Percentiles rank a stretch among this genome's conserved stretches.
Evolutionary conservation across 1,140 invertebrate species (phyloP).

Genomic region (roundworm (Caenorhabditis elegans)): WBcel235 BX284606.5:10820001-10820500

Average conservation of each 20-base stretch:
- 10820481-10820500: constrained; percentile 1
- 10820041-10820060: too few relatives aligned
- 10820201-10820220: not conserved
- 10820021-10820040: too few relatives aligned
- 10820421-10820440: not conserved
- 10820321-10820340: not conserved
- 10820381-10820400: not conserved
- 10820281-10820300: not conserved
- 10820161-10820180: not conserved
- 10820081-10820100: not conserved
- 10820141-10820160: not conserved
- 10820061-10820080: too few relatives aligned
- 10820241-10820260: constrained; percentile 9
- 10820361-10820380: not conserved
- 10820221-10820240: not conserved
- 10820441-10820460: not conserved
- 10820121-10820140: not conserved
- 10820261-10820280: constrained; percentile 5
- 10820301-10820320: not conserved
- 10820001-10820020: not conserved
- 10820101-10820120: not conserved
- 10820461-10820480: not conserved
- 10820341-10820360: not conserved
- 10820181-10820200: not conserved
- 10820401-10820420: not conserved